Percentiles rank a stretch among this genome's conserved stretches.
phyloP scores from a whole-genome alignment of 2,113 vertebrate species.

The Sula dactylatra region DNA sequence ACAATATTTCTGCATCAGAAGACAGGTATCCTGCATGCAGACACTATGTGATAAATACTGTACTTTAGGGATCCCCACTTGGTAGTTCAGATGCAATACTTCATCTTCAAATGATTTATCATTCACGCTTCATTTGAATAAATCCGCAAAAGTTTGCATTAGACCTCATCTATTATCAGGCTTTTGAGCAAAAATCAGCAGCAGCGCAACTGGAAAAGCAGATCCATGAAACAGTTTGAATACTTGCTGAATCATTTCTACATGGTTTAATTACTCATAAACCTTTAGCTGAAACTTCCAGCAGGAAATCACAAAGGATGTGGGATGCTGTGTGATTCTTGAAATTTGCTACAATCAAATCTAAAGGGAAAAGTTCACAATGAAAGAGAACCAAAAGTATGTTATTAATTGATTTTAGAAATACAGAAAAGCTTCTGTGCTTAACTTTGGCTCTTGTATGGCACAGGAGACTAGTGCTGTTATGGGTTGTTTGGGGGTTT shows the following conservation, averaged over 20 bases:
- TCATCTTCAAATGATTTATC: background rate
- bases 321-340: background rate
- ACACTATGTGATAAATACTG: rapidly evolving
- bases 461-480: background rate
- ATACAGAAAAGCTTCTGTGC: background rate
- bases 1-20: background rate
- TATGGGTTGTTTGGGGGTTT: background rate
- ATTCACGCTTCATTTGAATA: background rate
- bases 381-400: background rate
- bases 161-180: background rate
- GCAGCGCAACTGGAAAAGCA: background rate
- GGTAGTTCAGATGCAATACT: background rate
- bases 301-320: background rate
- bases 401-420: background rate
- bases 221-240: background rate
- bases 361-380: background rate
- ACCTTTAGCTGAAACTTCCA: background rate
- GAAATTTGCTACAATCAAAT: background rate
- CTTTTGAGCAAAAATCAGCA: background rate
- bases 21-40: background rate
- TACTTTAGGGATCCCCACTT: background rate
- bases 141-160: background rate
- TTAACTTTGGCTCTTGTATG: background rate
- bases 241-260: background rate
- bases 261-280: background rate